Conservation (phyloP, 1,140 invertebrate genomes). For the Chrysomallon squamiferum region DNA sequence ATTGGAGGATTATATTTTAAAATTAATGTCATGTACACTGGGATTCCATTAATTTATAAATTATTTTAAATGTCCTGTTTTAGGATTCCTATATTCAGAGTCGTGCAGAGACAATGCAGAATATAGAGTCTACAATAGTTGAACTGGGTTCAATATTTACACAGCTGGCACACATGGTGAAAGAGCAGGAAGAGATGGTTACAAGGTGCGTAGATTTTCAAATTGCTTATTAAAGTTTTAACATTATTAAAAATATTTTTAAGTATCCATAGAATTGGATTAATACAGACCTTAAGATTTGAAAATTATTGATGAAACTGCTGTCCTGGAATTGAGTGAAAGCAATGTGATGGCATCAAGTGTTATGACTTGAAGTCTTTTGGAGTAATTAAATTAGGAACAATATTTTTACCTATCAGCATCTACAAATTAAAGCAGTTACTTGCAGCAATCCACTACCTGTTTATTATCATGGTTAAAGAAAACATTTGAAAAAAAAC, state of each 20-base stretch:
- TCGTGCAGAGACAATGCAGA: slow-evolving; percentile 97
- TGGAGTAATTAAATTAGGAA: too few species aligned
- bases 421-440: too few species aligned
- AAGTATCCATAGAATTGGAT: background rate
- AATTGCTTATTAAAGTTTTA: background rate
- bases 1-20: too few species aligned
- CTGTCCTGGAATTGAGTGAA: too few species aligned
- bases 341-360: too few species aligned
- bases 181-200: slow-evolving; percentile 99
- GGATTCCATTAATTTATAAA: too few species aligned
- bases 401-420: too few species aligned
- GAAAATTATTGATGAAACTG: background rate
- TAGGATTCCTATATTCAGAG: slow-evolving; percentile 89
- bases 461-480: too few species aligned
- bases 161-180: slow-evolving; percentile 97
- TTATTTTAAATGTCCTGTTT: slow-evolving; percentile 18
- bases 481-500: too few species aligned
- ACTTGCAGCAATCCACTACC: too few species aligned
- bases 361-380: too few species aligned
- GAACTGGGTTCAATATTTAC: slow-evolving; percentile 99
- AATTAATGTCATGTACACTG: too few species aligned
- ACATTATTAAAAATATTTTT: background rate
- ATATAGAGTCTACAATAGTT: slow-evolving; percentile 98
- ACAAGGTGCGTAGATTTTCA: slow-evolving; percentile 76
- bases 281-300: background rate